These are phyloP conservation scores for Centropristis striata DNA, from an alignment of 2,113 vertebrate genomes.

Conservation along the genomic window DNA sequence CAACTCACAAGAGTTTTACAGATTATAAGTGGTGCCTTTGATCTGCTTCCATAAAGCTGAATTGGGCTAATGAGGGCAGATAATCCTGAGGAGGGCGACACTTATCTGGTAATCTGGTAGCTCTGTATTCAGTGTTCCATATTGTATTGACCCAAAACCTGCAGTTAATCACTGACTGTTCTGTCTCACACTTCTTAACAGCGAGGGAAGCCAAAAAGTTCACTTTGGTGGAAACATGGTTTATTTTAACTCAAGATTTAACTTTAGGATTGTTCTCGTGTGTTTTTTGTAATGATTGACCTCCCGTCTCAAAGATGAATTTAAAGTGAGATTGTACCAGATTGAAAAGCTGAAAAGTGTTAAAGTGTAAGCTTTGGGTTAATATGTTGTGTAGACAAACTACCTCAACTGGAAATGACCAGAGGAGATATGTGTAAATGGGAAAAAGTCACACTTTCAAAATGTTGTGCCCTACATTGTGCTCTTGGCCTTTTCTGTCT, in stretches of 20 bases:
- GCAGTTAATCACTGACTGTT: slow-evolving; percentile 24
- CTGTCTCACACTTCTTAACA: background rate
- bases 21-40: slow-evolving; percentile 32
- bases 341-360: slow-evolving; percentile 5
- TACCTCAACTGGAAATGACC: background rate
- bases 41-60: slow-evolving; percentile 25
- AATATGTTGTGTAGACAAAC: background rate
- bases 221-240: background rate
- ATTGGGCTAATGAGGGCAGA: slow-evolving; percentile 31
- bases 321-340: background rate
- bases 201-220: background rate
- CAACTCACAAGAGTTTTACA: slow-evolving; percentile 14
- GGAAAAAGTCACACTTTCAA: background rate
- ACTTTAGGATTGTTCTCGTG: slow-evolving; percentile 1
- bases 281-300: slow-evolving; percentile 14
- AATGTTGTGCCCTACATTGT: background rate
- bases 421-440: background rate
- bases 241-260: slow-evolving; percentile 11
- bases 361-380: slow-evolving; percentile 12
- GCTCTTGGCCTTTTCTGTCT: background rate
- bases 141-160: slow-evolving; percentile 1
- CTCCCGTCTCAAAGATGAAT: background rate
- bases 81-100: slow-evolving; percentile 1
- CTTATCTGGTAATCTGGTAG: background rate
- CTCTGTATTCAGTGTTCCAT: background rate